These are phyloP conservation scores for Chaetodon trifascialis DNA, from an alignment of 2,113 vertebrate genomes.

Conservation along the genomic window DNA sequence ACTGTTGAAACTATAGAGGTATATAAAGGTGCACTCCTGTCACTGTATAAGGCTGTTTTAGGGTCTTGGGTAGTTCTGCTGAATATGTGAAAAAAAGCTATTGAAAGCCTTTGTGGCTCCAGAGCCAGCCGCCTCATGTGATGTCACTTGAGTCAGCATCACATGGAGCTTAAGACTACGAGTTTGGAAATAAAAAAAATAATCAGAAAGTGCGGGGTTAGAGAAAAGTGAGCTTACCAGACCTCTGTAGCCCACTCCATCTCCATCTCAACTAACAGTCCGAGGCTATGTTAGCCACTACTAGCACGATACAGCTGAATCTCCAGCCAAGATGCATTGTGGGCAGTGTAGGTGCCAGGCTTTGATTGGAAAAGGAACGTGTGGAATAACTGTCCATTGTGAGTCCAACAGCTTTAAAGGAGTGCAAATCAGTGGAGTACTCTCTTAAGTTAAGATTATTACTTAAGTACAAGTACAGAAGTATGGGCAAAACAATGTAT, in stretches of 20 bases:
- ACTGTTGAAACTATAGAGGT: too few relatives aligned
- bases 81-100: neutral
- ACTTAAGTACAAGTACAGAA: neutral
- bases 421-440: too few relatives aligned
- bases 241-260: too few relatives aligned
- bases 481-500: neutral
- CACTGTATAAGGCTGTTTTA: too few relatives aligned
- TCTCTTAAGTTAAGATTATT: neutral
- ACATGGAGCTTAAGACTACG: neutral
- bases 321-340: neutral
- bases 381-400: neutral
- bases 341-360: neutral
- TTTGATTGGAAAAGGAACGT: neutral
- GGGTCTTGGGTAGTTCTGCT: neutral
- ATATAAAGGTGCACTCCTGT: neutral
- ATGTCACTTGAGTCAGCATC: neutral
- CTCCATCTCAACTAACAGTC: too few relatives aligned
- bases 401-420: neutral
- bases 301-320: too few relatives aligned
- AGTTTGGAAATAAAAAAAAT: neutral
- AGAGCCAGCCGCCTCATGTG: neutral
- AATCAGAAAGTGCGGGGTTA: neutral
- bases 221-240: too few relatives aligned
- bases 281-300: too few relatives aligned
- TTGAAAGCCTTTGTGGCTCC: too few relatives aligned